phyloP scores from a whole-genome alignment of 2,113 vertebrate species.

The Percopsis transmontana region DNA sequence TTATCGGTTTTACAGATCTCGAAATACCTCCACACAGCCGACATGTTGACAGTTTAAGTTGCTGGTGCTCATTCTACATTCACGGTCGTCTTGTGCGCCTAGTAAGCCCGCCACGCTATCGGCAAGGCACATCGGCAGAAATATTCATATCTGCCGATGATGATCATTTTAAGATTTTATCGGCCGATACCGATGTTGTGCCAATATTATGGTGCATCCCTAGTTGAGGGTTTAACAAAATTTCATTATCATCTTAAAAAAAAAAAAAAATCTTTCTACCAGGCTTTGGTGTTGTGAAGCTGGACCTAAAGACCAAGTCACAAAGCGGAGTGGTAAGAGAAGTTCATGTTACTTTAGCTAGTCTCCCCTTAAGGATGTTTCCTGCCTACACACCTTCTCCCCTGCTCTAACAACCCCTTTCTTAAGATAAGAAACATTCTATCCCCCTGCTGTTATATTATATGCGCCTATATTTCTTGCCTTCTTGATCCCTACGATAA shows the following conservation, averaged over 20 bases:
- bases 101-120: too few species aligned
- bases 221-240: not conserved
- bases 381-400: not conserved
- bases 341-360: not conserved
- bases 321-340: conserved; percentile 92
- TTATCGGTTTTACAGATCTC: too few species aligned
- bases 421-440: not conserved
- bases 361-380: not conserved
- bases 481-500: not conserved
- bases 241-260: not conserved
- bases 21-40: too few species aligned
- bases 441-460: too few species aligned
- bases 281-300: conserved; percentile 94
- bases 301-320: conserved; percentile 95
- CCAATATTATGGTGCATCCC: not conserved
- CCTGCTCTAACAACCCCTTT: not conserved
- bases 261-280: not conserved
- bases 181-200: too few species aligned
- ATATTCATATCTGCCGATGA: too few species aligned
- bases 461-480: too few species aligned
- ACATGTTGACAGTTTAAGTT: too few species aligned
- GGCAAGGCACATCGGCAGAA: too few species aligned
- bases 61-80: too few species aligned
- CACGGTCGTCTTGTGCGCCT: too few species aligned
- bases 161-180: too few species aligned